Base-by-base conservation (phyloP, 2,113 vertebrate genomes). In the Cathartes aura region DNA sequence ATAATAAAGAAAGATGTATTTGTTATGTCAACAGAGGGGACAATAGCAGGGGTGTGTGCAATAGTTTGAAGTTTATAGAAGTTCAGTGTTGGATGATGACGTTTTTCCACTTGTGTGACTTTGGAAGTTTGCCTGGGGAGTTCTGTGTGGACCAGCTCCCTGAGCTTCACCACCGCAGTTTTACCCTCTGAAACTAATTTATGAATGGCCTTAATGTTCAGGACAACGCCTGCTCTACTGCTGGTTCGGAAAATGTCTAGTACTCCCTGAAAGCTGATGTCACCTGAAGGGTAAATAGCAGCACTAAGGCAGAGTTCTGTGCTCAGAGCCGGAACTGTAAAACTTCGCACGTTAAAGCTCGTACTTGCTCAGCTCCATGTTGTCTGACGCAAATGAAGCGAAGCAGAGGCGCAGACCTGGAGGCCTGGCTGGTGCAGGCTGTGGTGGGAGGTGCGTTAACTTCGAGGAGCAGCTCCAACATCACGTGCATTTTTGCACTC, bases 51-150 rank as follows among this genome's bases (percentile, higher is more conserved):
- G 26, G 81, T 72, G 89, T 64, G 76, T 9, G 42, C 67, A 15
- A 6, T 8, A 17, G n/a, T 27, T 83, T 2, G 14, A 20, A 6
- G 66, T 43, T 82, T 52, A 38, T 7, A 87, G 60, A 75, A 85
- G 42, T 73, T 76, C 21, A 0, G 34, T 30, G 52, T 24, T 86
- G 82, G 53, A 48, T 55, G 82, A 82, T 78, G 53, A 48, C 62
- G 19, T 60, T 64, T 88, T 94, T 97, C 95, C 95, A 70, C 53
- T 90, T 43, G 58, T 64, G 27, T 85, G 92, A 78, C 74, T 63
- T 21, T 10, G 48, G 81, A 42, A 34, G 0, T 48, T 56, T 88
- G 60, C 85, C 66, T 23, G 4, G 38, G 38, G 45, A 45, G 59
- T 20, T 71, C 17, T 48, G 26, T 0, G 3, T 8, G 60, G 75